phyloP scores from a whole-genome alignment of 2,113 vertebrate species.

The Macquaria australasica region DNA sequence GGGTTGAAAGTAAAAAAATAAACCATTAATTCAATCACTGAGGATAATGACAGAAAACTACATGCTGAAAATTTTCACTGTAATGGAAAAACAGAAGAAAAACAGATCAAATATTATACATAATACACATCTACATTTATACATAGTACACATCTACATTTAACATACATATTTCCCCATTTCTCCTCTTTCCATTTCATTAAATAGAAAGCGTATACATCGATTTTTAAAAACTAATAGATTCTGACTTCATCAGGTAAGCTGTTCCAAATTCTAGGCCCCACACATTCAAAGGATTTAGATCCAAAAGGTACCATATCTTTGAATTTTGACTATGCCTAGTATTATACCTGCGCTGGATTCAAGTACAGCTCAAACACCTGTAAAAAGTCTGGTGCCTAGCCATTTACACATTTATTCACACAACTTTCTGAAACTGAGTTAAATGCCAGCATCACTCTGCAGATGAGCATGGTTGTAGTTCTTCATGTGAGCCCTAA shows the following conservation, averaged over 20 bases:
- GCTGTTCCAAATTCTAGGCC: neutral
- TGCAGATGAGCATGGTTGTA: neutral
- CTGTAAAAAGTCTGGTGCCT: neutral
- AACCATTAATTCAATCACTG: neutral
- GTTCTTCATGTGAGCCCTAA: neutral
- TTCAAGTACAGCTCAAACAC: neutral
- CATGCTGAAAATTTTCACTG: neutral
- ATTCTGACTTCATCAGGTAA: neutral
- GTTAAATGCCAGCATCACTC: neutral
- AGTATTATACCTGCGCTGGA: neutral
- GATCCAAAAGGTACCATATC: neutral
- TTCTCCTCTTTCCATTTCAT: neutral
- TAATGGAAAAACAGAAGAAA: neutral
- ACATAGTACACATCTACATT: neutral
- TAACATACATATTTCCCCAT: neutral
- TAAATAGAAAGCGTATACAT: neutral
- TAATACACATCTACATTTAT: neutral
- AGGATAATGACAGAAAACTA: neutral
- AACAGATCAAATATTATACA: neutral
- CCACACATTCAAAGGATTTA: neutral
- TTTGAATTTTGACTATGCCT: neutral
- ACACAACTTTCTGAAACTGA: neutral
- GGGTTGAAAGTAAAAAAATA: neutral
- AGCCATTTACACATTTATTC: neutral
- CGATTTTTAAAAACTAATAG: neutral